Evolutionary conservation across 2,888 invertebrate species (phyloP).

Genomic region (Galeruca laticollis): DNA sequence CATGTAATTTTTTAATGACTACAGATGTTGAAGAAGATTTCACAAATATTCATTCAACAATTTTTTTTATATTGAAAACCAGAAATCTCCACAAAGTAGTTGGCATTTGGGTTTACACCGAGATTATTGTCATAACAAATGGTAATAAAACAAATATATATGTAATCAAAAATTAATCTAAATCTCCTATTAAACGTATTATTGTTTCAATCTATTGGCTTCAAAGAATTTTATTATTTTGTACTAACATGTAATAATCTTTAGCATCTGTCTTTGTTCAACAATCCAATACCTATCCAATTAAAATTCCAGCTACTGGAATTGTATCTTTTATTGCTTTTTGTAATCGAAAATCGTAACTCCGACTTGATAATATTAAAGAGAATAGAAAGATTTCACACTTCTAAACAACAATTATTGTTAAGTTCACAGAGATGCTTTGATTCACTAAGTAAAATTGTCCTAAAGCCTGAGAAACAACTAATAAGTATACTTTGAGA

Average conservation of each 20-base stretch:
- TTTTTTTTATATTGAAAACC: no score
- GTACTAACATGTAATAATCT: constrained; percentile 2
- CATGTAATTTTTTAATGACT: no score
- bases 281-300: constrained; percentile 15
- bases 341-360: constrained; percentile 27
- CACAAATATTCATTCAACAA: no score
- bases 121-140: no score
- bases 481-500: constrained; percentile 47
- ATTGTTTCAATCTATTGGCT: neutral
- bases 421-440: constrained; percentile 17
- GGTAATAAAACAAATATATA: no score
- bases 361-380: constrained; percentile 2
- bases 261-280: constrained; percentile 4
- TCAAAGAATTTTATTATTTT: neutral
- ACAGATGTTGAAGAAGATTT: no score
- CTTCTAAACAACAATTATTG: constrained; percentile 23
- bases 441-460: constrained; percentile 45
- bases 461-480: constrained; percentile 44
- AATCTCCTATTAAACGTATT: neutral
- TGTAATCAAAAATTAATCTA: no score
- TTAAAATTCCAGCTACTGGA: constrained; percentile 30
- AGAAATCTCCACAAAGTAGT: no score
- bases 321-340: constrained; percentile 24
- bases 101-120: no score
- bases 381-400: constrained; percentile 20